These are phyloP conservation scores for Ecdyonurus torrentis DNA, from an alignment of 2,888 invertebrate genomes.

Conservation along the genomic window DNA sequence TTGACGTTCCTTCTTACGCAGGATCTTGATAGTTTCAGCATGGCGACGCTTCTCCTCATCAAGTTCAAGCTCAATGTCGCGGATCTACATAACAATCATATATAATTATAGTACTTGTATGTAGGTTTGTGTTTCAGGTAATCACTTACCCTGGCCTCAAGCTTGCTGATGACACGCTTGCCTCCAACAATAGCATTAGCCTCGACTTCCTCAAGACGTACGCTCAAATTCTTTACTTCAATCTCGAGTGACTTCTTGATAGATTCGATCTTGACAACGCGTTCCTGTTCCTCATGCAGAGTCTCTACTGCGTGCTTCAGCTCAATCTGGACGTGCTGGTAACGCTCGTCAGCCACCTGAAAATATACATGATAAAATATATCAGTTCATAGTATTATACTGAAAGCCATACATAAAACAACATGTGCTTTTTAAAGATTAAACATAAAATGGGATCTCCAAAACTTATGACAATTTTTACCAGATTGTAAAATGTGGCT, in stretches of 20 bases:
- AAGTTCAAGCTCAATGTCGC: constrained; percentile 84
- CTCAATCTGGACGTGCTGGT: constrained; percentile 81
- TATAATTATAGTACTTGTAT: neutral
- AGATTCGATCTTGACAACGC: constrained; percentile 91
- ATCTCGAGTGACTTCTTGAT: constrained; percentile 96
- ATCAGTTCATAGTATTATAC: no score
- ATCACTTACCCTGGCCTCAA: constrained; percentile 62
- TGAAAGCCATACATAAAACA: no score
- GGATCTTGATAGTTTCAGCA: constrained; percentile 91
- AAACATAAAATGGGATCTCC: no score
- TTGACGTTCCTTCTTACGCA: constrained; percentile 94
- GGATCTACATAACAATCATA: constrained; percentile 48
- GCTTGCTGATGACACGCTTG: constrained; percentile 93
- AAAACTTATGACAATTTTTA: no score
- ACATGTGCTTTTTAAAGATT: no score
- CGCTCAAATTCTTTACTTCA: constrained; percentile 87
- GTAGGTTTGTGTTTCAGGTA: neutral
- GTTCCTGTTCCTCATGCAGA: constrained; percentile 91
- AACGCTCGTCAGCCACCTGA: constrained; percentile 66
- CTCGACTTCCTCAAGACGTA: constrained; percentile 91
- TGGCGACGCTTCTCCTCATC: constrained; percentile 96
- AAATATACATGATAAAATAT: neutral
- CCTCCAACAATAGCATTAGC: constrained; percentile 93
- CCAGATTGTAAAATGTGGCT: no score
- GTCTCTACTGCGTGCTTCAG: constrained; percentile 87